Base-by-base conservation (phyloP, 2,797 vertebrate genomes). In the Chrosomus eos region DNA sequence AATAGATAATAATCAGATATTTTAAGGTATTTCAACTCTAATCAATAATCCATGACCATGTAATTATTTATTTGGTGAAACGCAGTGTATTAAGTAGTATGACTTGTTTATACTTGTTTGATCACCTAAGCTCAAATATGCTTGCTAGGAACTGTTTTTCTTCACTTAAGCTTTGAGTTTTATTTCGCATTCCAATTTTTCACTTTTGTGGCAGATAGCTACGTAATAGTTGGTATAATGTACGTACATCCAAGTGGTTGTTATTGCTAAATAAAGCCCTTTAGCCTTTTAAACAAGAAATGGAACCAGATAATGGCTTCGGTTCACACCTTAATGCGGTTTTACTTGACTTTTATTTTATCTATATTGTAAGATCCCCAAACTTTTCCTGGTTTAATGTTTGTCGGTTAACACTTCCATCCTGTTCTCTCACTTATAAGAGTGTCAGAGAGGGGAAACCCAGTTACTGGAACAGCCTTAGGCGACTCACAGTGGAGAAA, bases 401-500 rank as follows among this genome's bases (percentile, higher is more conserved):
- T 21, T 53, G 36, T 72, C 9, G 10, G 48, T 40, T 72, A 45
- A 71, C 38, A 43, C 18, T 14, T n/a, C 6, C 36, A 64, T 66
- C 28, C 26, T 36, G 40, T 40, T 85, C 51, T 81, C 21, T 85
- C 5, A 78, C 21, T 58, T 55, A 83, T 43, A 80, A 80, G 48
- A 66, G 38, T 48, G 70, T 71, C 43, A 87, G 75, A 87, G 82
- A 79, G 23, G 38, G 75, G 6, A 76, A 83, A 53, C 82, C 66
- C 3, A 83, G 62, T 64, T 89, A 51, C 6, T 93, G 93, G 94
- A 91, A 89, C 88, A 93, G 90, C 85, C 90, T 93, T 45, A 92
- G 86, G 4, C 90, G 81, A 31, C 80, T 91, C 77, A 92, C 91
- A 0, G 7, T 93, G 88, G 88, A 93, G 48, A 90, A 31, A 11